Conservation (phyloP, 2,888 invertebrate species). For the Hoplodrina blanda region DNA sequence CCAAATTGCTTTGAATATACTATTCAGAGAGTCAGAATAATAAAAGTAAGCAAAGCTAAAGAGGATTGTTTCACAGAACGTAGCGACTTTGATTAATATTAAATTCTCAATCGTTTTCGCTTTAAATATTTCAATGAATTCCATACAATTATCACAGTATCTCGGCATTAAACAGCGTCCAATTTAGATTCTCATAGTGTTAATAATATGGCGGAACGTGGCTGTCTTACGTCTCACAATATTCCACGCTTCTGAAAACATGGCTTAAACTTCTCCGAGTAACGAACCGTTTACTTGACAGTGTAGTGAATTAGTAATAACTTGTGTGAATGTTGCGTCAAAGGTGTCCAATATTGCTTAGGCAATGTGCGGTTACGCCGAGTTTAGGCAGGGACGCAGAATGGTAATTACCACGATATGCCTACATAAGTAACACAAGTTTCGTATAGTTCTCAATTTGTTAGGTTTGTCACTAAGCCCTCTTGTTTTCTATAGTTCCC, state of each 20-base stretch:
- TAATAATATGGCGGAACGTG: slow-evolving; percentile 40
- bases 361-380: slow-evolving; percentile 47
- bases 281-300: slow-evolving; percentile 51
- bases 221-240: slow-evolving; percentile 34
- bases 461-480: slow-evolving; percentile 42
- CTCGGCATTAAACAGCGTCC: slow-evolving; percentile 23
- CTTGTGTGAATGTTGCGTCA: slow-evolving; percentile 50
- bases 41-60: slow-evolving; percentile 25
- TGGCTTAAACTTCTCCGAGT: slow-evolving; percentile 35
- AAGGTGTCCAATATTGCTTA: slow-evolving; percentile 59
- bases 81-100: slow-evolving; percentile 43
- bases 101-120: slow-evolving; percentile 35
- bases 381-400: slow-evolving; percentile 34
- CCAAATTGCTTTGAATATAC: slow-evolving; percentile 21
- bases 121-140: slow-evolving; percentile 48
- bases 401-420: slow-evolving; percentile 30
- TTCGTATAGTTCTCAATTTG: slow-evolving; percentile 48
- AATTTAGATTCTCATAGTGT: slow-evolving; percentile 39
- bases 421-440: slow-evolving; percentile 41
- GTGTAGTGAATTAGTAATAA: slow-evolving; percentile 61
- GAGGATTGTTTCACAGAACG: slow-evolving; percentile 7
- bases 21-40: slow-evolving; percentile 16
- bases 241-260: slow-evolving; percentile 47
- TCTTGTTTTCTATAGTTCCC: slow-evolving; percentile 47
- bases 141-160: slow-evolving; percentile 29